phyloP scores from a whole-genome alignment of 2,113 vertebrate species.

The Rallus limicola region DNA sequence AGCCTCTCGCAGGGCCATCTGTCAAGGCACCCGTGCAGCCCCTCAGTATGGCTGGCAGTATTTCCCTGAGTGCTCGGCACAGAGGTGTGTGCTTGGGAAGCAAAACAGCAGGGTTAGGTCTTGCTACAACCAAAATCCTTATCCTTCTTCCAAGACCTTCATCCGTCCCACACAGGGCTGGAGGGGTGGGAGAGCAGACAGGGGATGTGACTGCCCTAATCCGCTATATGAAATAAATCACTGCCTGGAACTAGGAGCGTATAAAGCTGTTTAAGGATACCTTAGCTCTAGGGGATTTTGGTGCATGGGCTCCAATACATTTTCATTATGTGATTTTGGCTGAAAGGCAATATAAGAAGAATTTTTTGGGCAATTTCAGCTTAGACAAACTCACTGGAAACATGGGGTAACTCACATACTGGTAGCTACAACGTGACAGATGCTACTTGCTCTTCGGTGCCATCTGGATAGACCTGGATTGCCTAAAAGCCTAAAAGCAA shows the following conservation, averaged over 20 bases:
- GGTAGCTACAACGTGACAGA: not conserved
- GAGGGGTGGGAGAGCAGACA: not conserved
- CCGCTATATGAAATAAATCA: not conserved
- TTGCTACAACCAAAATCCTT: not conserved
- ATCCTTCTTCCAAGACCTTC: not conserved
- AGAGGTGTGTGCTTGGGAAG: not conserved
- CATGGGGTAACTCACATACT: not conserved
- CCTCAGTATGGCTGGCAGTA: fast-evolving
- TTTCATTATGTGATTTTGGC: not conserved
- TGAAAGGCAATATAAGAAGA: not conserved
- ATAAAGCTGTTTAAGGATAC: not conserved
- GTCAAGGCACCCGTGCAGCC: not conserved
- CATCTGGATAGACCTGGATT: too few species aligned
- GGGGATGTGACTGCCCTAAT: not conserved
- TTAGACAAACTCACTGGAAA: not conserved
- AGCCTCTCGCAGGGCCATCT: not conserved
- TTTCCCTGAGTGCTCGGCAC: not conserved
- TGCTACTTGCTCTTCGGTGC: not conserved
- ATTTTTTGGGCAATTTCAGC: not conserved
- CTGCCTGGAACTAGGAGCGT: not conserved
- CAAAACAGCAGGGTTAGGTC: not conserved
- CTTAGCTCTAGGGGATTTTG: not conserved
- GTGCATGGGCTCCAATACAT: not conserved
- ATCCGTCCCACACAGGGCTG: fast-evolving
- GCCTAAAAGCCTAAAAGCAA: not conserved